These are phyloP conservation scores for Porites lobata DNA, from an alignment of 92 coral and sea anemone genomes.

Conservation along the genomic window DNA sequence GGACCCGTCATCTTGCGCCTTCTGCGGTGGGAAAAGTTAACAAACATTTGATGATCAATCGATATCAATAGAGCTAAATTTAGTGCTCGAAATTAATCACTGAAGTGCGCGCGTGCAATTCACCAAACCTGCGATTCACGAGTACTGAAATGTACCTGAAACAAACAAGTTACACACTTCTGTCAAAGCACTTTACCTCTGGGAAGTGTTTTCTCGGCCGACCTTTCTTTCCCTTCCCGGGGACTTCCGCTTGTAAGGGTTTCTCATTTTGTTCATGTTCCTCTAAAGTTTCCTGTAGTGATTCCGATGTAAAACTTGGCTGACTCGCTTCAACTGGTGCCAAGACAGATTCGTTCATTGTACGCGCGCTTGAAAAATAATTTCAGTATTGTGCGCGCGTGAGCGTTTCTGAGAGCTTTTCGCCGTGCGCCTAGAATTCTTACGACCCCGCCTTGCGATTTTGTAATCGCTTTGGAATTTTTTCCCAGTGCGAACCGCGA, in stretches of 20 bases:
- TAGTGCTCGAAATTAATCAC: slow-evolving; percentile 51
- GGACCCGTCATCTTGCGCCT: slow-evolving; percentile 71
- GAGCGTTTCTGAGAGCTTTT: slow-evolving; percentile 17
- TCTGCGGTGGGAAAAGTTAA: slow-evolving; percentile 62
- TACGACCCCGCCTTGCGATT: slow-evolving; percentile 65
- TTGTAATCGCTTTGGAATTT: slow-evolving; percentile 80
- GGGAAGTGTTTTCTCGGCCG: slow-evolving; percentile 79
- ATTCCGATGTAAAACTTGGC: slow-evolving; percentile 31
- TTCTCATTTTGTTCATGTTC: slow-evolving; percentile 65
- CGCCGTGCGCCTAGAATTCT: slow-evolving; percentile 58
- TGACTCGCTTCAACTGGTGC: slow-evolving; percentile 4
- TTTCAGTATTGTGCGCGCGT: slow-evolving; percentile 49
- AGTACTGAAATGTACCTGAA: slow-evolving; percentile 9
- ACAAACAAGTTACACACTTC: slow-evolving; percentile 25
- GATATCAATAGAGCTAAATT: slow-evolving; percentile 57
- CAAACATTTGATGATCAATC: slow-evolving; percentile 25
- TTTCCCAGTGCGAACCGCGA: slow-evolving; percentile 54
- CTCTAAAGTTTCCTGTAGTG: slow-evolving; percentile 58
- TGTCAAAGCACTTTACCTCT: slow-evolving; percentile 66
- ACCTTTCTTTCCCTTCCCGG: slow-evolving; percentile 84
- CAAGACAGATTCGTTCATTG: slow-evolving; percentile 42
- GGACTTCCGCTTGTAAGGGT: slow-evolving; percentile 52
- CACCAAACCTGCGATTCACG: slow-evolving; percentile 2
- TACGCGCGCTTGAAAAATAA: slow-evolving; percentile 49
- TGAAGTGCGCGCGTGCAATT: slow-evolving; percentile 22